Base-by-base conservation (phyloP, 1,140 invertebrate species). In the Parapsyche elsis region DNA sequence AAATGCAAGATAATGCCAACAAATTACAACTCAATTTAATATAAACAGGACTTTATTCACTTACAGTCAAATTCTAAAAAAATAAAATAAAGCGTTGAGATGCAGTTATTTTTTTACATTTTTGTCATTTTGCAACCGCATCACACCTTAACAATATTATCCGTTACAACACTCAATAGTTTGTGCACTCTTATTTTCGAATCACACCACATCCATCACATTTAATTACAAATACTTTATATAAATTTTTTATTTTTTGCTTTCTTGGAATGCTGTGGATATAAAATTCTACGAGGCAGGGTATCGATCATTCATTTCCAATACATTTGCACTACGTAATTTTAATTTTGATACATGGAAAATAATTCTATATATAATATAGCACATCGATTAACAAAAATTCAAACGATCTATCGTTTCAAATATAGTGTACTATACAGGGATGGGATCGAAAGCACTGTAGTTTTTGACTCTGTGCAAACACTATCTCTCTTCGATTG, bases 181-280 rank as follows among this genome's bases (percentile, higher is more conserved):
- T 81, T 81, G 82, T 83, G 82, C 82, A 83, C 78, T 81, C 82
- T 83, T 81, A 81, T 53, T 10, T 75, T 64, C 30, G 78, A 80
- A 79, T 76, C 78, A 82, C 81, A 80, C 79, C 77, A 81, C 76
- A 83, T 78, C 78, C 82, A 80, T 78, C 78, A 80, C 67, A 67
- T 80, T 49, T 79, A 74, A 53, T 77, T 81, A 78, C 75, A 80
- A 80, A 78, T 83, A 81, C 59, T 71, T 76, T 79, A 76, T 79
- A 79, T 71, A 83, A 81, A 59, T 44, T 73, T 38, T 45, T 67
- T 78, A 5, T 78, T 14, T 53, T 57, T 59, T 74, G 9, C 64
- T 81, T 82, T 83, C 74, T 76, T 83, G 82, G 82, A 83, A 83
- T 83, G 82, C 82, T 83, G 82, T 78, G 57, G 78, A 79, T 83